These are phyloP conservation scores for Neuroterus valhalla DNA, from an alignment of 1,140 invertebrate species.

Conservation along the genomic window DNA sequence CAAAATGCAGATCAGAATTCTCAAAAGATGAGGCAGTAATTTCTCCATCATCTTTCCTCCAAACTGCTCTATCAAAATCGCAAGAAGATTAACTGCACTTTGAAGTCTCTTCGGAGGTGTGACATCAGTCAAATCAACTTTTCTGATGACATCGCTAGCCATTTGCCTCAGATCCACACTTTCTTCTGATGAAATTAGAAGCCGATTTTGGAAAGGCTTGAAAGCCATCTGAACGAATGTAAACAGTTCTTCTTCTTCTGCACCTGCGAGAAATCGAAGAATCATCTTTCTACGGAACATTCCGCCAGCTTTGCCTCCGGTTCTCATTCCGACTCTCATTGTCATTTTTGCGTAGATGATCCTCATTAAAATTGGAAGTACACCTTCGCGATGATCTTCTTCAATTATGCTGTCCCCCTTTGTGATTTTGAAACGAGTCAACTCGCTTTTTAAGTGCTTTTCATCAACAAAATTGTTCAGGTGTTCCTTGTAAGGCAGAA, in stretches of 20 bases:
- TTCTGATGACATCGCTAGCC: slow-evolving; percentile 69
- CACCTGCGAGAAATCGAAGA: slow-evolving; percentile 88
- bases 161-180: slow-evolving; percentile 69
- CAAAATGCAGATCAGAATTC: slow-evolving; percentile 83
- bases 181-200: slow-evolving; percentile 73
- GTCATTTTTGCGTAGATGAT: slow-evolving; percentile 94
- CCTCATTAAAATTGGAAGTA: slow-evolving; percentile 89
- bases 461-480: slow-evolving; percentile 88
- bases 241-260: slow-evolving; percentile 85
- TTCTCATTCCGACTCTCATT: slow-evolving; percentile 81
- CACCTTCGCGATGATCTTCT: slow-evolving; percentile 82
- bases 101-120: slow-evolving; percentile 84
- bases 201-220: slow-evolving; percentile 80
- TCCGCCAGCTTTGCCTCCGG: slow-evolving; percentile 83
- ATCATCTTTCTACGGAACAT: slow-evolving; percentile 84
- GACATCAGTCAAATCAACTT: slow-evolving; percentile 78
- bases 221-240: slow-evolving; percentile 91
- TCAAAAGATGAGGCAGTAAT: slow-evolving; percentile 82
- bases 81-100: slow-evolving; percentile 85
- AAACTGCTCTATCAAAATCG: slow-evolving; percentile 89
- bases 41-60: slow-evolving; percentile 82
- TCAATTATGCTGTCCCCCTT: slow-evolving; percentile 81
- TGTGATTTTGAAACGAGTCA: slow-evolving; percentile 86
- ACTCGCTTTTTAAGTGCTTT: slow-evolving; percentile 89
- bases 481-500: slow-evolving; percentile 86